These are phyloP conservation scores for Arvicanthis niloticus DNA, from an alignment of 2,113 vertebrate species.

Conservation along the genomic window DNA sequence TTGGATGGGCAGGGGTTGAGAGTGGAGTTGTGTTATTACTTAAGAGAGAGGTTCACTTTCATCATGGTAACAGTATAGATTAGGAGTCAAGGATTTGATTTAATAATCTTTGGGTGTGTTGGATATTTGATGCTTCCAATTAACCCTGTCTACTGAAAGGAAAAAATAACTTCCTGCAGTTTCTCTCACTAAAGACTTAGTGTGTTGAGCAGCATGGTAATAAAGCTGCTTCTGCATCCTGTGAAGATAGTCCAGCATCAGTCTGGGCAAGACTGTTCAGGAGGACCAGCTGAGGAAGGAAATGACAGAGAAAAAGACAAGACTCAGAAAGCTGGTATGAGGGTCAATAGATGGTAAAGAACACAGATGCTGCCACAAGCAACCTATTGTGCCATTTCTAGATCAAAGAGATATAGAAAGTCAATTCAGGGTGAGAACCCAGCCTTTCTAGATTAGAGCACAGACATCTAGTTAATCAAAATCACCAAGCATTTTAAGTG, in stretches of 20 bases:
- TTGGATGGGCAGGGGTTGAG: background rate
- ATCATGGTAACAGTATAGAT: slow-evolving; percentile 31
- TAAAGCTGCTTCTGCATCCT: background rate
- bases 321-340: background rate
- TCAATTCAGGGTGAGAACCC: background rate
- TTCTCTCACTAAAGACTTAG: slow-evolving; percentile 30
- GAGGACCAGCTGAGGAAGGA: background rate
- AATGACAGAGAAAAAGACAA: background rate
- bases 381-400: background rate
- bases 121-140: slow-evolving; percentile 61
- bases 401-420: background rate
- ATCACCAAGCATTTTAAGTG: background rate
- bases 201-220: slow-evolving; percentile 33
- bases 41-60: slow-evolving; percentile 63
- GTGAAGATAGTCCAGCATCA: slow-evolving; percentile 17
- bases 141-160: slow-evolving; percentile 56
- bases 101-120: slow-evolving; percentile 59
- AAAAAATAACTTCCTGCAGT: slow-evolving; percentile 43
- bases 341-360: background rate
- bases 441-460: background rate
- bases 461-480: background rate
- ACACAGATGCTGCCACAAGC: background rate
- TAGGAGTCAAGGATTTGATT: slow-evolving; percentile 59
- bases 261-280: background rate
- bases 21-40: slow-evolving; percentile 17